A percentile compares a stretch with the other conserved stretches of the same genome.
These are phyloP conservation scores for Spilogale gracilis DNA, from an alignment of 2,113 vertebrate genomes.

Conservation along the genomic window DNA sequence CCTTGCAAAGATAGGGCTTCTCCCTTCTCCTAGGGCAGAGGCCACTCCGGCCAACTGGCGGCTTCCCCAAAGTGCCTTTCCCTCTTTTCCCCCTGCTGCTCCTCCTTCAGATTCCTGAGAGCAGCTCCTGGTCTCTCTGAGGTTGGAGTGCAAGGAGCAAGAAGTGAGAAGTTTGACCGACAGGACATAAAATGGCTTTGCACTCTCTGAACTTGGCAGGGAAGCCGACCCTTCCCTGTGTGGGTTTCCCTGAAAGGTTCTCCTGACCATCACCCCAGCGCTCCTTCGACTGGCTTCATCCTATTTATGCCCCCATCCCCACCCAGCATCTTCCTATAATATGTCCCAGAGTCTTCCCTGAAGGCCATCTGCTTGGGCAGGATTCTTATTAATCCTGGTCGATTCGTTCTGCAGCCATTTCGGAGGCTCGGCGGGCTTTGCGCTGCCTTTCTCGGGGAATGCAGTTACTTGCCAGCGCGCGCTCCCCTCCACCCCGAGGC, in stretches of 20 bases:
- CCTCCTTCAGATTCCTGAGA: background rate
- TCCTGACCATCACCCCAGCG: background rate
- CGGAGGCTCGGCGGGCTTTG: background rate
- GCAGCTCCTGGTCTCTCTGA: background rate
- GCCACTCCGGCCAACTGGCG: background rate
- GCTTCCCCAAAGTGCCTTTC: background rate
- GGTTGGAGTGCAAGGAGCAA: background rate
- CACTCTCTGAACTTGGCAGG: background rate
- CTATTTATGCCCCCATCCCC: accelerated
- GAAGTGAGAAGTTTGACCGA: background rate
- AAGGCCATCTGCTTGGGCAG: background rate
- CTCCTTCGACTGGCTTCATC: background rate
- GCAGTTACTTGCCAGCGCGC: background rate
- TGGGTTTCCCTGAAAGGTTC: background rate
- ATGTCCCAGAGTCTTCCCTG: background rate
- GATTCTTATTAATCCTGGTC: background rate
- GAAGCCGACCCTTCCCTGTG: background rate
- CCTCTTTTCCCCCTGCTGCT: background rate
- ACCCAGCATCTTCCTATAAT: background rate
- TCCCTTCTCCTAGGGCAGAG: background rate
- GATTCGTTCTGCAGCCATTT: background rate
- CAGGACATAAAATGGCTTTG: background rate
- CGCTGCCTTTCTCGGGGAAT: background rate
- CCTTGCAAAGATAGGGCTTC: background rate
- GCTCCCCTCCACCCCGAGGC: background rate